Base-by-base conservation (phyloP, 2,113 vertebrate species). In the Dasyurus viverrinus region DNA sequence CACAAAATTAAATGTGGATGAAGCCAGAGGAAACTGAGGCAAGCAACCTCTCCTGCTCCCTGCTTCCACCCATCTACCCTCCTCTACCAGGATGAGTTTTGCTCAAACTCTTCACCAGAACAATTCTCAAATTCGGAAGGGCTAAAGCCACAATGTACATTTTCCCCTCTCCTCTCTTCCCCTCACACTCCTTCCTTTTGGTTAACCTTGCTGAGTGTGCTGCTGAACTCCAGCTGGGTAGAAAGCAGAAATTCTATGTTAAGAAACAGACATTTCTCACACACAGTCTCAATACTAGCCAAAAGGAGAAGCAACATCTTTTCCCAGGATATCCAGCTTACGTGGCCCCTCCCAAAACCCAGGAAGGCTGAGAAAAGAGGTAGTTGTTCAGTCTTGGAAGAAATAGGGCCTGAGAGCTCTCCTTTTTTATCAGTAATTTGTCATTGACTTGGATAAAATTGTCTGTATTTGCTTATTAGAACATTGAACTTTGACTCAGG, bases 51-150 rank as follows among this genome's bases (percentile, higher is more conserved):
- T 48, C 48, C 48, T 48, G 48, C 48, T 48, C 48, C 48, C 48
- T 6, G 5, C 48, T 48, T 6, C 95, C 90, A 19, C 94, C 96
- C 91, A 46, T 90, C 22, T 92, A 53, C 3, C 93, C 93, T 60
- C 27, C 42, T 90, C 12, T 92, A 95, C 96, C 93, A 92, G 23
- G 57, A n/a, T 0, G 46, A n/a, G 48, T 2, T 76, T 36, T 68
- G 30, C 30, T 68, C 11, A 9, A 68, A 22, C 6, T 19, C 7
- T 84, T 84, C 68, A 42, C 42, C 68, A 84, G 68, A 84, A 42
- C 16, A 84, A 42, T 84, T 84, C 68, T 84, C 68, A 84, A 84
- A 16, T 42, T 84, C n/a, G 8, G 36, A 76, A 76, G 36, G n/a
- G 42, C n/a, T 84, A 84, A 84, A 84, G 22, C n/a, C 68, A 84